Conservation (phyloP, 2,888 invertebrate genomes). For the Polia nebulosa region DNA sequence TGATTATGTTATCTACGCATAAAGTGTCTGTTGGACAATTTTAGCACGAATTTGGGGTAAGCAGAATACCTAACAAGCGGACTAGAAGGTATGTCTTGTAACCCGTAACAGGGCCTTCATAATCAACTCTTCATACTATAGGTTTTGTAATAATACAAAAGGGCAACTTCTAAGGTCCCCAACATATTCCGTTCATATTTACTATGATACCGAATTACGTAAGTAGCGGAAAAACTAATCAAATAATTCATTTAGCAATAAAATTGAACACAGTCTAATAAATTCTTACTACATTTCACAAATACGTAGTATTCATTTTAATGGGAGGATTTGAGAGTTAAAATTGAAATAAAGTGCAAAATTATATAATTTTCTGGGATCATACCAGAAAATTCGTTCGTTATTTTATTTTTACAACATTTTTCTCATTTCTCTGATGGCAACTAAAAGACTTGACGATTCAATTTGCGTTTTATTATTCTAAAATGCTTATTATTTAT, state of each 20-base stretch:
- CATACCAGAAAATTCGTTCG: neutral
- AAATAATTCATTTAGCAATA: neutral
- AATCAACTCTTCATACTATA: too few relatives aligned
- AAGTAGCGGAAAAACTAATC: constrained; percentile 1
- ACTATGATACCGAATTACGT: constrained; percentile 13
- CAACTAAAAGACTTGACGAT: neutral
- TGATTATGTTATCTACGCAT: constrained; percentile 60
- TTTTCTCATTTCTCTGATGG: constrained; percentile 12
- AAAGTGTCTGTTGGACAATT: constrained; percentile 12
- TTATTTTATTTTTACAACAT: neutral
- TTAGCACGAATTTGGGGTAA: neutral
- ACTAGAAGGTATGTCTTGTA: neutral
- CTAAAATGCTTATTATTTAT: neutral
- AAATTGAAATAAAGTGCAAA: neutral
- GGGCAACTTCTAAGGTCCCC: neutral
- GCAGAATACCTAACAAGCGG: neutral
- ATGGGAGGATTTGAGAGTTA: neutral
- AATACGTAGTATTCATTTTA: neutral
- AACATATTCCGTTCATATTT: neutral
- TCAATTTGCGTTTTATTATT: constrained; percentile 39
- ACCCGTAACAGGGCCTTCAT: neutral
- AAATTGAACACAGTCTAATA: neutral
- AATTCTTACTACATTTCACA: neutral
- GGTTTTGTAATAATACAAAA: neutral
- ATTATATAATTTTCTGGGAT: neutral